These are phyloP conservation scores for Arbacia lixula DNA, from an alignment of 53 echinoderm and acorn worm species.

Conservation along the genomic window DNA sequence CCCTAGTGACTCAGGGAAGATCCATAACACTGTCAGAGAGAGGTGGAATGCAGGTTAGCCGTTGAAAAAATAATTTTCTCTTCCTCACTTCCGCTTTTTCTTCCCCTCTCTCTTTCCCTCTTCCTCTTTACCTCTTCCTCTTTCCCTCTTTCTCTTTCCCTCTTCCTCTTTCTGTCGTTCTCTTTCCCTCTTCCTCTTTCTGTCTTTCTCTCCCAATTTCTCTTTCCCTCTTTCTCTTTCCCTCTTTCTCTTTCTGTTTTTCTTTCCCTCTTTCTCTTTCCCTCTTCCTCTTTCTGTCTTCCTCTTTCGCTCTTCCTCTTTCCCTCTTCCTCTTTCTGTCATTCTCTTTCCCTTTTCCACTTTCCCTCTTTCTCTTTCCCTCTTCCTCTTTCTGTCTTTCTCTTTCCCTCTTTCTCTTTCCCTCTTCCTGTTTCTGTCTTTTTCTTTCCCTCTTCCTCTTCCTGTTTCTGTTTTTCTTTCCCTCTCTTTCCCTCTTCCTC, in stretches of 20 bases:
- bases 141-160: neutral
- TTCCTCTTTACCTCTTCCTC: too few species aligned
- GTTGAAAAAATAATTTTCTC: neutral
- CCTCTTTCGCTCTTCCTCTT: too few species aligned
- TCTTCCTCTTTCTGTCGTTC: neutral
- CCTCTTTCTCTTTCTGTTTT: neutral
- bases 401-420: too few species aligned
- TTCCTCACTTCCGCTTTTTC: too few species aligned
- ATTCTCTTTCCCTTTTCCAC: neutral
- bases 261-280: conserved; percentile 7
- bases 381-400: neutral
- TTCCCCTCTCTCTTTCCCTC: too few species aligned
- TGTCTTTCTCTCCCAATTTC: conserved; percentile 16
- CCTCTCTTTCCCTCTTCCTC: too few species aligned
- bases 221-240: neutral
- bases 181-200: neutral
- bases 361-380: too few species aligned
- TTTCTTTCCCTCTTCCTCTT: too few species aligned
- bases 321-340: neutral
- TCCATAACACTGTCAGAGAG: conserved; percentile 79
- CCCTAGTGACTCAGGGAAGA: conserved; percentile 92
- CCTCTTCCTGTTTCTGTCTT: too few species aligned
- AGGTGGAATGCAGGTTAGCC: conserved; percentile 66
- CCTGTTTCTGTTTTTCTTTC: too few species aligned
- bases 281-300: neutral